Percentiles rank a stretch among this genome's conserved stretches.
Conservation (phyloP, 1,140 invertebrate genomes). For the Meloidogyne exigua region DNA sequence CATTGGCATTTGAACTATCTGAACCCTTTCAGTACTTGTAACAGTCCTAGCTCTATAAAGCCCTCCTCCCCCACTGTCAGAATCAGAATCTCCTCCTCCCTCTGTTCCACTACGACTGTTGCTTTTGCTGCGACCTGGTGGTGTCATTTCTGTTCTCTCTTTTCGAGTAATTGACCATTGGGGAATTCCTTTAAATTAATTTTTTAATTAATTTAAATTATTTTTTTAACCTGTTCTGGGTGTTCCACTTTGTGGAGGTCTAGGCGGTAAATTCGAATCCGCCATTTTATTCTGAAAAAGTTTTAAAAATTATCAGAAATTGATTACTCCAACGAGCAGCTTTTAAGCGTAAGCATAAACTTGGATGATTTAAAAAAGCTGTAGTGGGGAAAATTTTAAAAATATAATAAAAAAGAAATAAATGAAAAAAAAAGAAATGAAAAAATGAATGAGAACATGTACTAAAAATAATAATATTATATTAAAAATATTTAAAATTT, state of each 20-base stretch:
- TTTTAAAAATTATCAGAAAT: neutral
- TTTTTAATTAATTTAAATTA: neutral
- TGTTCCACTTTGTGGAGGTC: neutral
- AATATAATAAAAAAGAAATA: neutral
- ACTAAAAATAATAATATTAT: neutral
- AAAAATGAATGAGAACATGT: neutral
- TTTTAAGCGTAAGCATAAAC: no score
- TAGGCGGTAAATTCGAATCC: slow-evolving; percentile 22
- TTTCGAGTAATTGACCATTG: slow-evolving; percentile 34
- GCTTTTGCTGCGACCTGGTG: neutral
- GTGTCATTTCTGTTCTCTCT: slow-evolving; percentile 36
- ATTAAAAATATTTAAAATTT: neutral
- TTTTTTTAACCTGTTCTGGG: neutral
- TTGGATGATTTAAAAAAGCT: neutral
- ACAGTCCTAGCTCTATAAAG: slow-evolving; percentile 37
- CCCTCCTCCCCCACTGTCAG: slow-evolving; percentile 13
- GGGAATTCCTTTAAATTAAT: slow-evolving; percentile 20
- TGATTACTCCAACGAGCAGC: neutral
- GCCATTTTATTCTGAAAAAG: slow-evolving; percentile 12
- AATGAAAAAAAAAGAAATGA: neutral
- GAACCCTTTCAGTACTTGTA: slow-evolving; percentile 40
- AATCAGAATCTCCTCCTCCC: slow-evolving; percentile 1
- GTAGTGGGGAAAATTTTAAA: neutral
- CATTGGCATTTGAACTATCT: slow-evolving; percentile 43
- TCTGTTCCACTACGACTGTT: slow-evolving; percentile 23